Conservation (phyloP, 2,797 vertebrate species). For the Novumbra hubbsi region DNA sequence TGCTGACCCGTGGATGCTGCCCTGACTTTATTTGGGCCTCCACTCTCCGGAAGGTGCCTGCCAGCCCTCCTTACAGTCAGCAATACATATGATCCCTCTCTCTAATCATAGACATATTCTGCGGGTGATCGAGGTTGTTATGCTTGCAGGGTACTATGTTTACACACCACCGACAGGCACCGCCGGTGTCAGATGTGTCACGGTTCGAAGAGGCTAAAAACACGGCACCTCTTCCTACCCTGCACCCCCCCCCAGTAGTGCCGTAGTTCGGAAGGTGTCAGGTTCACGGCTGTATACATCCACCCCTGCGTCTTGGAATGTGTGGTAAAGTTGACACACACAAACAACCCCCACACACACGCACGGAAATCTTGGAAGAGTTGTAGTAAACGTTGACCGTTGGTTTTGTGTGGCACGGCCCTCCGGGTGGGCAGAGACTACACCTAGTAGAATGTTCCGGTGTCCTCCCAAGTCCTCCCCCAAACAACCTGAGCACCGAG, state of each 20-base stretch:
- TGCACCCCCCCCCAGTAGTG: neutral
- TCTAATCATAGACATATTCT: neutral
- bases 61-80: neutral
- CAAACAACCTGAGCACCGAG: no score
- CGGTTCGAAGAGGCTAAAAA: slow-evolving; percentile 7
- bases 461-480: no score
- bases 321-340: neutral
- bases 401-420: no score
- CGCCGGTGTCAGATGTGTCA: neutral
- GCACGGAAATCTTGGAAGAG: neutral
- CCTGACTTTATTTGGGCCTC: neutral
- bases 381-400: slow-evolving; percentile 2
- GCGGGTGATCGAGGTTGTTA: slow-evolving; percentile 1
- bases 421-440: no score
- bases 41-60: neutral
- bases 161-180: neutral
- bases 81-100: neutral
- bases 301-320: slow-evolving; percentile 4
- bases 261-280: neutral
- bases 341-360: slow-evolving; percentile 5
- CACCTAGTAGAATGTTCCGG: no score
- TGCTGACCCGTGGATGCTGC: neutral
- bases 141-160: neutral
- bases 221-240: neutral
- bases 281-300: neutral